Base-by-base conservation (phyloP, 1,140 invertebrate genomes). In the Hycleus cichorii region DNA sequence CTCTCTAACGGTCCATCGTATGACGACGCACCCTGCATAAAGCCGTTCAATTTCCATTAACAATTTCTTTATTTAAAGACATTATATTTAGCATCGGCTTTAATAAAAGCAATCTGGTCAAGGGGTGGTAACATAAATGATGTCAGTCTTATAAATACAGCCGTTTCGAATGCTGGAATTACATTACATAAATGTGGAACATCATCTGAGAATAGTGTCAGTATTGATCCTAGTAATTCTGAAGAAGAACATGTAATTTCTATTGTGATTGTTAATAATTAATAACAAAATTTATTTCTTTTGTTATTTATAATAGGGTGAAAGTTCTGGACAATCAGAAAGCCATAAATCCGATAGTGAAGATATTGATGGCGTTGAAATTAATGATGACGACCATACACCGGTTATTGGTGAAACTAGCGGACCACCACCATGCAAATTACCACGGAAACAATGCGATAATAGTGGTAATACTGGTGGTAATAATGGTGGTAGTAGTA, bases 51-150 rank as follows among this genome's bases (percentile, higher is more conserved):
- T 32, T 32, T 1, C 7, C 2, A 32, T 32, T 12, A 50, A 50
- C 6, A 39, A 24, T 44, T 4, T 26, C 46, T 43, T 53, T 45
- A 63, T 51, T 67, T 74, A 46, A 74, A 88, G 83, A 96, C 91
- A 63, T 78, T 95, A 45, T 91, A 89, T 70, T 77, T 95, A 51
- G 89, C 91, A 1, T 95, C 91, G 2, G 89, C 91, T 4, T 71
- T 96, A 39, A 91, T 91, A 45, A 93, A 94, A 69, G 86, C 90
- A 65, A 86, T 95, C 69, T 95, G 93, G 93, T 87, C 88, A 4
- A 83, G 87, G 45, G 86, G 82, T 69, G 83, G 76, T 50, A 80
- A 75, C 74, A 67, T 74, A 69, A 25, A 79, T 71, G 75, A 80
- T 27, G 76, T 67, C 70, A 75, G 69, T 69, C 76, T 74, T 63